A percentile compares a stretch with the other conserved stretches of the same genome.
Evolutionary conservation across 2,888 invertebrate genomes (phyloP).

Genomic region (Acrobeloides nanus): DNA sequence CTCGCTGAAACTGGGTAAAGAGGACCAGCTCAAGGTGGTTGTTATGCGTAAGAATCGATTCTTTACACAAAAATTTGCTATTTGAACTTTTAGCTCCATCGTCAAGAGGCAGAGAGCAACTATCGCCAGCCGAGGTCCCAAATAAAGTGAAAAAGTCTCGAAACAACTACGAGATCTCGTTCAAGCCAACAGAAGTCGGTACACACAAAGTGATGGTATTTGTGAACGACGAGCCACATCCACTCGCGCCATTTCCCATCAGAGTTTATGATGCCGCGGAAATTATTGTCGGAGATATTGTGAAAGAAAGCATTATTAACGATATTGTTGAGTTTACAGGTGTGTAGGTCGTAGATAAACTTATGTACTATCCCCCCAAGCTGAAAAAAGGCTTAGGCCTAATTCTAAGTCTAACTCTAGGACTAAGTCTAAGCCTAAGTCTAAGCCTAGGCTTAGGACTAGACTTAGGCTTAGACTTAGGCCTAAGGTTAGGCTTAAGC

Average conservation of each 20-base stretch:
- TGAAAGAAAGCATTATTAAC: slow-evolving; percentile 77
- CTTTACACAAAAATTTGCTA: background rate
- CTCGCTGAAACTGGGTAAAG: slow-evolving; percentile 46
- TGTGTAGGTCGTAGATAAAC: too few relatives aligned
- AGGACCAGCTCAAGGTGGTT: slow-evolving; percentile 43
- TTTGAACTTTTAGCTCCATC: slow-evolving; percentile 25
- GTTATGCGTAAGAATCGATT: slow-evolving; percentile 34
- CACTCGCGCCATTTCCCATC: slow-evolving; percentile 46
- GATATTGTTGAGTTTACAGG: slow-evolving; percentile 56
- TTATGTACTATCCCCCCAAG: too few relatives aligned
- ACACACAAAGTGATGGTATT: slow-evolving; percentile 21
- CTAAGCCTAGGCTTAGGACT: too few relatives aligned
- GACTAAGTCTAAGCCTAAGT: too few relatives aligned
- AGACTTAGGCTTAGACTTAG: too few relatives aligned
- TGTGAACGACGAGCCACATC: slow-evolving; percentile 35
- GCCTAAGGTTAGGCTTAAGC: too few relatives aligned
- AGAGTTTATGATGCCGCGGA: slow-evolving; percentile 65
- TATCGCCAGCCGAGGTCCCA: slow-evolving; percentile 19
- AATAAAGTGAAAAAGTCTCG: slow-evolving; percentile 45
- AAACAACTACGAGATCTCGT: slow-evolving; percentile 58
- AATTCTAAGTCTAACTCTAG: too few relatives aligned
- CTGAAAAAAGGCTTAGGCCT: too few relatives aligned
- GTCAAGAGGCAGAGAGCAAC: slow-evolving; percentile 2
- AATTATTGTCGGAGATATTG: slow-evolving; percentile 83
- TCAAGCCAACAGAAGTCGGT: slow-evolving; percentile 72